Evolutionary conservation across 2,888 invertebrate species (phyloP).

Genomic region (Holacanthella duospinosa): DNA sequence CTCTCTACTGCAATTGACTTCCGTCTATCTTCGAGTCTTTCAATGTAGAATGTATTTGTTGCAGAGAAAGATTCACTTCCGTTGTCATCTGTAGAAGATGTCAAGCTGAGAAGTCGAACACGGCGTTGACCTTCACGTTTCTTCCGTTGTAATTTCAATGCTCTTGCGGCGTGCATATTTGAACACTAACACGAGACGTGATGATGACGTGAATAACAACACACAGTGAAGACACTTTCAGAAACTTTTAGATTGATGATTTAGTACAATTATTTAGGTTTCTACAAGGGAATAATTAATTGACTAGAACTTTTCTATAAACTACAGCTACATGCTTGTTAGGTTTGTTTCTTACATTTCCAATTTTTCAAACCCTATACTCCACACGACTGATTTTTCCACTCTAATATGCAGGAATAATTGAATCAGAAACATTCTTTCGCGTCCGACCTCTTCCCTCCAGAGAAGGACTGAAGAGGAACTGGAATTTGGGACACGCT

Average conservation of each 20-base stretch:
- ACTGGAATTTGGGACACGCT: neutral
- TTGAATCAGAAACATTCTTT: neutral
- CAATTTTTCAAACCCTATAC: no score
- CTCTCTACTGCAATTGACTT: neutral
- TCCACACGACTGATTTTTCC: no score
- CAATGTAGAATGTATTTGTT: neutral
- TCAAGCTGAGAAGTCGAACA: neutral
- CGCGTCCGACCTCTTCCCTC: neutral
- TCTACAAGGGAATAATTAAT: no score
- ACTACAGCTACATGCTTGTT: neutral
- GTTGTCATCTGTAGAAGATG: neutral
- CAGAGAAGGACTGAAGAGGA: neutral
- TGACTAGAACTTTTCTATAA: no score
- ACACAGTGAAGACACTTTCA: no score
- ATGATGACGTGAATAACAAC: no score
- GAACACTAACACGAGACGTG: neutral
- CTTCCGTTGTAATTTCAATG: neutral
- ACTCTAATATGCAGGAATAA: no score
- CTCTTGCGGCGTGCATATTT: slow-evolving; percentile 40
- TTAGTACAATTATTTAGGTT: no score
- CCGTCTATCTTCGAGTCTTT: slow-evolving; percentile 41
- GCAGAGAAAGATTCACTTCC: neutral
- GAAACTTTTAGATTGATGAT: no score
- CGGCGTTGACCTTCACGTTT: neutral
- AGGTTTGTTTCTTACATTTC: neutral